Evolutionary conservation across 2,888 invertebrate species (phyloP), one percentile per base, ranked within the genome.

Genomic region (Tenthredo livida): DNA sequence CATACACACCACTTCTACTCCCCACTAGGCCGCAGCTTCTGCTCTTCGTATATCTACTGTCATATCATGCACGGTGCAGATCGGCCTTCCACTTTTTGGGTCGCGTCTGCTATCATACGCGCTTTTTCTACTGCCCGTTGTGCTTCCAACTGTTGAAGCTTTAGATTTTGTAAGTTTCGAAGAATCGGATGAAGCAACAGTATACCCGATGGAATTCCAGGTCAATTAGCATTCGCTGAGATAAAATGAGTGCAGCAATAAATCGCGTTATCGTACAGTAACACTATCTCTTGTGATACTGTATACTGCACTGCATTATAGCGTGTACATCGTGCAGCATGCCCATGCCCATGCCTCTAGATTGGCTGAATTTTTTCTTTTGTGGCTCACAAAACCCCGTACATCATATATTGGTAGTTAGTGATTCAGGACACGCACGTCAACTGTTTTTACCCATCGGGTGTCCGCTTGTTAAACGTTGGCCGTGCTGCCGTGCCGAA

Each of bases 361-460:
- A 40, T 72, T 17, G 40, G 43, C 21, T 21, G 9, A 43, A 72
- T 43, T 21, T 72, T 43, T 70, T 10, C n/a, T 40, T 72, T 47
- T 29, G 29, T 77, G 7, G 29, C 25, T 43, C 21, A 25, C 67
- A 33, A 33, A 33, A 67, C 67, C 67, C 33, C 33, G 67, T 67
- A 37, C 33, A 70, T 70, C n/a, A 47, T 75, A 37, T 25, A 75
- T 43, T 10, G 21, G 17, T 78, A 54, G 50, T 78, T 58, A 54
- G 15, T 54, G 17, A 80, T 80, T 61, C 78, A 50, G 78, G 47
- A 80, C 58, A 50, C 78, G 78, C 17, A 12, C 61, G 25, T 80
- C 78, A 40, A 80, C 78, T 80, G 58, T 80, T 40, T 29, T 33
- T 50, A 47, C 50, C 15, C 50, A 54, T 50, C 77, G 50, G 77